Percentiles rank a stretch among this genome's conserved stretches.
Evolutionary conservation across 2,797 vertebrate genomes (phyloP).

Genomic region (Anabacerthia variegaticeps): DNA sequence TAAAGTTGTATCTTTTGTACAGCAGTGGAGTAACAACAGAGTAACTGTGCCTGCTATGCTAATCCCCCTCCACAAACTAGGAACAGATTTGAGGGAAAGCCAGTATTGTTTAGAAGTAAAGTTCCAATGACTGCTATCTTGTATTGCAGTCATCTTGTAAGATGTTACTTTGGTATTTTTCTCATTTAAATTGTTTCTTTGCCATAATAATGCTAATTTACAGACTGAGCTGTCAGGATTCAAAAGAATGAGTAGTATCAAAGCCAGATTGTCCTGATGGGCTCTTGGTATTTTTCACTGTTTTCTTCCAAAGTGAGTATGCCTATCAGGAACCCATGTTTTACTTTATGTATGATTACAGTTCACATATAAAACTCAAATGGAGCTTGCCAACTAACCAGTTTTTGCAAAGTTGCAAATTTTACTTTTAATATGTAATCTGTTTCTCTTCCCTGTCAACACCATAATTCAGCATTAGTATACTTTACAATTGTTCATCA

Average conservation of each 20-base stretch:
- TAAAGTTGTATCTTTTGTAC: background rate
- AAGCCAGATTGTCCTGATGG: background rate
- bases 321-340: background rate
- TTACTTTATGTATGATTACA: background rate
- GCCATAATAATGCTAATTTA: background rate
- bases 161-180: background rate
- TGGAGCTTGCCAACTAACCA: background rate
- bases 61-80: background rate
- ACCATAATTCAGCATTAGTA: background rate
- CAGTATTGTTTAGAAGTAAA: background rate
- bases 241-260: background rate
- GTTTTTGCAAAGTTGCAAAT: background rate
- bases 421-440: background rate
- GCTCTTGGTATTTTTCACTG: background rate
- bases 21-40: background rate
- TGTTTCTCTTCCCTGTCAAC: background rate
- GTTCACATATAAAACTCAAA: background rate
- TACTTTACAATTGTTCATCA: background rate
- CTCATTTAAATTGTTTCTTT: background rate
- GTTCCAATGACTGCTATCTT: background rate
- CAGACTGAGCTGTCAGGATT: background rate
- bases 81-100: background rate
- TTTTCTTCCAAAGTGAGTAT: background rate
- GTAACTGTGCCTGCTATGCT: background rate
- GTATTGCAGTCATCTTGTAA: background rate